Percentiles rank a stretch among this genome's conserved stretches.
Conservation (phyloP, 1,140 invertebrate species). For the Cecropterus lyciades region DNA sequence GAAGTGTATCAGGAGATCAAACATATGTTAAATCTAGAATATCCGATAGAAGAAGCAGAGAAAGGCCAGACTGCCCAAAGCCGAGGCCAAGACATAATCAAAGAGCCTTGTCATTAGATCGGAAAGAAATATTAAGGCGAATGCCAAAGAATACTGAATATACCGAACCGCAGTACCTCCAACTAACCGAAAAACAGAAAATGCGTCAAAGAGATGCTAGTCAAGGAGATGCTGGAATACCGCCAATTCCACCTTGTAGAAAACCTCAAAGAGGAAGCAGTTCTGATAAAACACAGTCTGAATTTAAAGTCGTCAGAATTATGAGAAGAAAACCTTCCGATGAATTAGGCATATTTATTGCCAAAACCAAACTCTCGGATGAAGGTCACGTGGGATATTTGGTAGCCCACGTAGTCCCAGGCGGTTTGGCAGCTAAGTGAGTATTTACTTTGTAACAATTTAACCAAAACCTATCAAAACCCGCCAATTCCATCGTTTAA, state of each 20-base stretch:
- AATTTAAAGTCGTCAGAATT: conserved; percentile 88
- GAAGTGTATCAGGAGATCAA: conserved; percentile 81
- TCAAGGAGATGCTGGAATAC: conserved; percentile 71
- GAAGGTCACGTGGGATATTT: conserved; percentile 90
- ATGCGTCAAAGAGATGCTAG: conserved; percentile 74
- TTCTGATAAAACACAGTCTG: conserved; percentile 75
- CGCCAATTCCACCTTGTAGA: conserved; percentile 79
- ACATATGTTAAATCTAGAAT: conserved; percentile 64
- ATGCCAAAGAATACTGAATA: conserved; percentile 76
- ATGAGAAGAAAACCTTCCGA: conserved; percentile 87
- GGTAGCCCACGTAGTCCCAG: conserved; percentile 92
- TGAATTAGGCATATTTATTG: conserved; percentile 93
- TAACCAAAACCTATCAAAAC: too few relatives aligned
- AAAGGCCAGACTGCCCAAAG: conserved; percentile 63
- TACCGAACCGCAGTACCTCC: conserved; percentile 72
- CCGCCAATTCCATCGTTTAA: too few relatives aligned
- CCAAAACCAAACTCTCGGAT: conserved; percentile 88
- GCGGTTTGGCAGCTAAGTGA: conserved; percentile 91
- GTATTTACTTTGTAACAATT: conserved; percentile 49
- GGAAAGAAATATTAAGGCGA: conserved; percentile 82
- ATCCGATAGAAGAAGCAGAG: conserved; percentile 71
- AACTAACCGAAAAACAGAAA: conserved; percentile 78
- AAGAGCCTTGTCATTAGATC: conserved; percentile 82
- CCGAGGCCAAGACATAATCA: conserved; percentile 71
- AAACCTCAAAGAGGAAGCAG: conserved; percentile 74